Evolutionary conservation across 1,140 invertebrate species (phyloP), one percentile per base, ranked within the genome.

Genomic region (Brachystomella parvula): DNA sequence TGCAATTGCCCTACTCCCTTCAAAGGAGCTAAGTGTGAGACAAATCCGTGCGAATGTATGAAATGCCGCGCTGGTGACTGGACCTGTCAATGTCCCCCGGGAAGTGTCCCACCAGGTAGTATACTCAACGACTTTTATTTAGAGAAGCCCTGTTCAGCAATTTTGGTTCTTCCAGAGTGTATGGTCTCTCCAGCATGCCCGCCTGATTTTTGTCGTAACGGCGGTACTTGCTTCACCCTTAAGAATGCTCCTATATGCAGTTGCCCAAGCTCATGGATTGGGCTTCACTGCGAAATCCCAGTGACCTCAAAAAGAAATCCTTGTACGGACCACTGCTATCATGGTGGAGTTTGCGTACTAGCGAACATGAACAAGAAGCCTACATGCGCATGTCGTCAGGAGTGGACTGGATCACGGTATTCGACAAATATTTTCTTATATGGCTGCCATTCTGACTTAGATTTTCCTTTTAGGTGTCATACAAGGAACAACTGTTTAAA

Each of bases 321-420:
- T 2, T 89, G 87, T 74, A 74, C 77, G 1, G 77, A 78, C 57
- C 78, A 76, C 63, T 87, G 86, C 74, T 68, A 79, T 28, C 82
- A 86, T 70, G 79, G 80, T 30, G 82, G 80, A 0, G 76, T 83
- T 49, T 87, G 86, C 69, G 75, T 78, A 3, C 72, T 76, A 21
- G 57, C 67, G n/a, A 62, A 66, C 35, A 24, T 47, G 3, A 59
- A 62, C 78, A 53, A 61, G 60, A 61, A 75, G 24, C 79, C 82
- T 32, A 58, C 59, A 53, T 86, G 83, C 76, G 80, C 78, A 63
- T 88, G 86, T 76, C 73, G 77, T 3, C 77, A 76, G n/a, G 81
- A 80, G 15, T 85, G 84, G 81, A 77, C 77, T 17, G 86, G 86
- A 15, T 69, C 76, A 9, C 74, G 78, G 58, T 35, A 19, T 29